Conservation (phyloP, 1,140 invertebrate species). For the Cydia pomonella region DNA sequence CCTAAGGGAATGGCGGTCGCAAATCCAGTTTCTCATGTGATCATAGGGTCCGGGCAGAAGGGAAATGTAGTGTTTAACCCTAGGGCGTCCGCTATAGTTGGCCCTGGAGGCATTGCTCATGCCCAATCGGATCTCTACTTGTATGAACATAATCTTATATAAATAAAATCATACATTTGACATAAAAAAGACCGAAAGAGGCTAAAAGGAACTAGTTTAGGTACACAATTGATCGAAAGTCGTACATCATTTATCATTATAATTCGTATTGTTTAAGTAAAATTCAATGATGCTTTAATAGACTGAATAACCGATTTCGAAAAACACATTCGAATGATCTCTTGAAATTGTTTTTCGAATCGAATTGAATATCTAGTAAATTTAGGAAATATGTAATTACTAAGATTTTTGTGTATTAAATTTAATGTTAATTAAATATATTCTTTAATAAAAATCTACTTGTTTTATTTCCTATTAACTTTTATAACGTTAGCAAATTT, state of each 20-base stretch:
- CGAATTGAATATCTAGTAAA: conserved; percentile 1
- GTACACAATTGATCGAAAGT: neutral
- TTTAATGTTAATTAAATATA: neutral
- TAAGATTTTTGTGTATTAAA: neutral
- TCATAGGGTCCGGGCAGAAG: conserved; percentile 75
- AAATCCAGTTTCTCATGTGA: conserved; percentile 83
- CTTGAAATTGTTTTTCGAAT: conserved; percentile 69
- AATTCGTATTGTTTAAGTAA: conserved; percentile 29
- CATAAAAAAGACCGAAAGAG: conserved; percentile 38
- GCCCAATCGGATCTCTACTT: conserved; percentile 84
- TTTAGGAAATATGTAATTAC: neutral
- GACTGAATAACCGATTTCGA: conserved; percentile 36
- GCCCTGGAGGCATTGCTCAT: conserved; percentile 86
- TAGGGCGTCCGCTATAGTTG: conserved; percentile 84
- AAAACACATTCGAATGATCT: conserved; percentile 62
- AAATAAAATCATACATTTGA: conserved; percentile 41
- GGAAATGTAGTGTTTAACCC: conserved; percentile 83
- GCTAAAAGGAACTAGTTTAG: neutral
- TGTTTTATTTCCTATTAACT: too few relatives aligned
- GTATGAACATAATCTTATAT: conserved; percentile 51
- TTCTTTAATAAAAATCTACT: too few relatives aligned
- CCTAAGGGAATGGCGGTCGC: conserved; percentile 84
- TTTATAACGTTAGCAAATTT: too few relatives aligned
- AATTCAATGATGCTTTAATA: neutral
- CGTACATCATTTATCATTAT: neutral